These are phyloP conservation scores for Oryzaephilus surinamensis DNA, from an alignment of 1,140 invertebrate species.

Conservation along the genomic window DNA sequence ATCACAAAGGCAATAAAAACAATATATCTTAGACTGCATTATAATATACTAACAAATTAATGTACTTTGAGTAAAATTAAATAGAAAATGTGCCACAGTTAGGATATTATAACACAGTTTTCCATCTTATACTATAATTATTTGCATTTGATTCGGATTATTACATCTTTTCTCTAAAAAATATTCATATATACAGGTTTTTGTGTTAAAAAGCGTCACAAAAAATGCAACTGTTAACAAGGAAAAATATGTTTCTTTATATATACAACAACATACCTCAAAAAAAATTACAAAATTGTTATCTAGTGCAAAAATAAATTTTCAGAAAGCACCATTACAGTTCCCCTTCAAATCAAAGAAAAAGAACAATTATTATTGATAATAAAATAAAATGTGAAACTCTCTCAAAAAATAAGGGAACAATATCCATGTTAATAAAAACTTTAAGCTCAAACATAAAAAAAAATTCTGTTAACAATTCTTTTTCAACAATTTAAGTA, in stretches of 20 bases:
- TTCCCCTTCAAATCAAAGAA: constrained; percentile 1
- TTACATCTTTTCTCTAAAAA: too few relatives aligned
- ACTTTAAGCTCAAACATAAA: too few relatives aligned
- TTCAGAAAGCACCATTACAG: constrained; percentile 18
- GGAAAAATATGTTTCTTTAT: constrained; percentile 9
- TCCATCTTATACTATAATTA: constrained; percentile 16
- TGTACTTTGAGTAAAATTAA: too few relatives aligned
- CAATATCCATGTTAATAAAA: constrained; percentile 12
- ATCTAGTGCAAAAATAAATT: constrained; percentile 10
- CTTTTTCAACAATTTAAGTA: too few relatives aligned
- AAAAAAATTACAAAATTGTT: constrained; percentile 17
- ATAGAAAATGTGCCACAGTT: too few relatives aligned
- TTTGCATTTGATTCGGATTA: constrained; percentile 16
- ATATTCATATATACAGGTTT: constrained; percentile 12
- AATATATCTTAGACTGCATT: too few relatives aligned
- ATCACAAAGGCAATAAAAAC: constrained; percentile 21
- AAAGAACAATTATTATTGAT: constrained; percentile 5
- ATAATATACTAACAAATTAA: too few relatives aligned
- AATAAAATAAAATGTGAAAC: too few relatives aligned
- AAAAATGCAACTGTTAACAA: constrained; percentile 18
- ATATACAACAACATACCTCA: constrained; percentile 21
- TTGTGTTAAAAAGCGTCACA: constrained; percentile 11
- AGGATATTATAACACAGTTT: too few relatives aligned
- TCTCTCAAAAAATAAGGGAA: too few relatives aligned
- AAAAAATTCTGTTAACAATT: too few relatives aligned